A percentile compares a stretch with the other conserved stretches of the same genome.
Evolutionary conservation across 1,140 invertebrate genomes (phyloP).

Genomic region (Magallana ariakensis): DNA sequence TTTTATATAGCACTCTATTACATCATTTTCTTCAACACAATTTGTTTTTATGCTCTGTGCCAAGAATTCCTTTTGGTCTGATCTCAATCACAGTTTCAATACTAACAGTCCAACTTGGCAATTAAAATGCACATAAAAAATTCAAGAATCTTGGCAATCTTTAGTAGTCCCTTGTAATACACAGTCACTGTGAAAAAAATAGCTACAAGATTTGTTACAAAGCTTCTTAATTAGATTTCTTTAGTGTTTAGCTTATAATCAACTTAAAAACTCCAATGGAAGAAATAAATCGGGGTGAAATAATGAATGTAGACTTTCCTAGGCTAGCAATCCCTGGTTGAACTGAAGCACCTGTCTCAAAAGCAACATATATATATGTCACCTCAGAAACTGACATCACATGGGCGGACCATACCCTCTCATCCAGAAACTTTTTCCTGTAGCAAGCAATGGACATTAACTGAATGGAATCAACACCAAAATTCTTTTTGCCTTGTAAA

Average conservation of each 20-base stretch:
- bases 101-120: background rate
- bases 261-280: background rate
- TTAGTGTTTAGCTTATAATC: background rate
- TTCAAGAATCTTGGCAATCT: slow-evolving; percentile 7
- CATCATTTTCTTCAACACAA: background rate
- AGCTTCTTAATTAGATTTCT: background rate
- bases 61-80: slow-evolving; percentile 3
- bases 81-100: background rate
- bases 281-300: background rate
- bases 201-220: background rate
- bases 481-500: background rate
- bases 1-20: background rate
- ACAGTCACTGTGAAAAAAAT: slow-evolving; percentile 1
- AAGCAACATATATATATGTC: background rate
- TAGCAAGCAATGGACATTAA: background rate
- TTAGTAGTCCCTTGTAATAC: background rate
- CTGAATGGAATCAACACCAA: background rate
- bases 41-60: background rate
- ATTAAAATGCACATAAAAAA: background rate
- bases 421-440: background rate
- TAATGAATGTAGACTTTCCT: background rate
- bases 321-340: background rate
- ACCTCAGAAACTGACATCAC: background rate
- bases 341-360: background rate
- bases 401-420: background rate